Conservation (phyloP, 2,888 invertebrate genomes). For the Seladonia tumulorum region DNA sequence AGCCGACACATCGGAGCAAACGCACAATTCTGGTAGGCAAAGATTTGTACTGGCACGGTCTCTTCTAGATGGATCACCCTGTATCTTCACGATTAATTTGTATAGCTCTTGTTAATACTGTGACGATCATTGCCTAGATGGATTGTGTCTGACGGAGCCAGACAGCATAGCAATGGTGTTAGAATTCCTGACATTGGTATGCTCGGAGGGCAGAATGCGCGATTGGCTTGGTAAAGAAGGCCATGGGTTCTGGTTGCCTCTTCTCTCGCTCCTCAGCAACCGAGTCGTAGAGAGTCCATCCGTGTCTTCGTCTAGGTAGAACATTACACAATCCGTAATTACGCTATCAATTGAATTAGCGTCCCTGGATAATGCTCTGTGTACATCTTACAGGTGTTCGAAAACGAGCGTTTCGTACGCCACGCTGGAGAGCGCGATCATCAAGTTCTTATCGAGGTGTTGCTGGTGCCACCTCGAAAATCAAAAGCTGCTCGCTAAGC, state of each 20-base stretch:
- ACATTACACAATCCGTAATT: not conserved
- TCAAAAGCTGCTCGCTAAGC: conserved; percentile 92
- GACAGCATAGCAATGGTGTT: conserved; percentile 89
- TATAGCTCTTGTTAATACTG: not conserved
- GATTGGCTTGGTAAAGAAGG: conserved; percentile 95
- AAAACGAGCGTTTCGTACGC: conserved; percentile 80
- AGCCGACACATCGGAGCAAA: conserved; percentile 75
- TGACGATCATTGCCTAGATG: conserved; percentile 58
- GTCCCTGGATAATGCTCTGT: not conserved
- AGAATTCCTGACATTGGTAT: conserved; percentile 92
- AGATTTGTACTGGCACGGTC: not conserved
- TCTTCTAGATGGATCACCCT: not conserved
- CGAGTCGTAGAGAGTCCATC: conserved; percentile 85
- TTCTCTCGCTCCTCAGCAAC: conserved; percentile 91
- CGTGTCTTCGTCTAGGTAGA: conserved; percentile 77
- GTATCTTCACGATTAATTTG: not conserved
- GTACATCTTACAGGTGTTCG: conserved; percentile 67
- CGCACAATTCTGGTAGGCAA: conserved; percentile 64
- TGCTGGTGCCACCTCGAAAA: conserved; percentile 94
- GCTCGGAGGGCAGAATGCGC: conserved; percentile 92
- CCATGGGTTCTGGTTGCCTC: conserved; percentile 93
- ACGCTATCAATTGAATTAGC: no score
- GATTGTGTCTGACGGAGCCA: conserved; percentile 85
- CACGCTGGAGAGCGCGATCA: conserved; percentile 90
- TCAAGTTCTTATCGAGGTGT: conserved; percentile 92